Evolutionary conservation across 2,888 invertebrate species (phyloP).

Genomic region (Drosophila recens): DNA sequence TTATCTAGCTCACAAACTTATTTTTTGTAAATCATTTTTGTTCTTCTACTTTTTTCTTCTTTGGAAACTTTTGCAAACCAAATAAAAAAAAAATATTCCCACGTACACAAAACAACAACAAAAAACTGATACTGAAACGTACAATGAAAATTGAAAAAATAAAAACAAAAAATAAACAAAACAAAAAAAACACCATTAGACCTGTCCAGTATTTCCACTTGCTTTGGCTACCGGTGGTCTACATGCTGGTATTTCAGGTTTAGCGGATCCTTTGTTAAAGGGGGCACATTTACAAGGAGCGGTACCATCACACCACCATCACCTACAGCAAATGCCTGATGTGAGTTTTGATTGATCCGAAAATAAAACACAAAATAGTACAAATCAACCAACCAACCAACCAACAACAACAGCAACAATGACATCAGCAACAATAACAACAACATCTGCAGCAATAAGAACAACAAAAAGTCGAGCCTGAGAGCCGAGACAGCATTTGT

Average conservation of each 20-base stretch:
- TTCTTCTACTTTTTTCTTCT: conserved; percentile 73
- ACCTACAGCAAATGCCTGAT: conserved; percentile 86
- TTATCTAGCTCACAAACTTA: conserved; percentile 61
- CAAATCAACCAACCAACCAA: conserved; percentile 7
- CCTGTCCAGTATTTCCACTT: conserved; percentile 86
- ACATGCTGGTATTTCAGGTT: conserved; percentile 86
- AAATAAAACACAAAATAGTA: conserved; percentile 26
- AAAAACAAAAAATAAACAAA: conserved; percentile 20
- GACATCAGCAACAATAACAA: conserved; percentile 22
- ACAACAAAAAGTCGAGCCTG: conserved; percentile 31
- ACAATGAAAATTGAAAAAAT: neutral
- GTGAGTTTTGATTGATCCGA: conserved; percentile 84
- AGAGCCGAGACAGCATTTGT: conserved; percentile 48
- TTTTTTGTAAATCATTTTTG: conserved; percentile 74
- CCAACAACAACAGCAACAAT: conserved; percentile 24
- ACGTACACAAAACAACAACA: conserved; percentile 40
- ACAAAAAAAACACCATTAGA: conserved; percentile 69
- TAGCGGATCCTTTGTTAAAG: conserved; percentile 86
- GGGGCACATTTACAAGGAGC: conserved; percentile 86
- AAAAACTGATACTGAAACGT: conserved; percentile 12
- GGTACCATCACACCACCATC: conserved; percentile 85
- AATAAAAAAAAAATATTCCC: conserved; percentile 25
- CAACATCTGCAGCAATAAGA: conserved; percentile 20
- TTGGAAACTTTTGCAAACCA: conserved; percentile 50
- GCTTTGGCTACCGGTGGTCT: conserved; percentile 86